Conservation (phyloP, 2,797 vertebrate species). For the Apogon talboti region DNA sequence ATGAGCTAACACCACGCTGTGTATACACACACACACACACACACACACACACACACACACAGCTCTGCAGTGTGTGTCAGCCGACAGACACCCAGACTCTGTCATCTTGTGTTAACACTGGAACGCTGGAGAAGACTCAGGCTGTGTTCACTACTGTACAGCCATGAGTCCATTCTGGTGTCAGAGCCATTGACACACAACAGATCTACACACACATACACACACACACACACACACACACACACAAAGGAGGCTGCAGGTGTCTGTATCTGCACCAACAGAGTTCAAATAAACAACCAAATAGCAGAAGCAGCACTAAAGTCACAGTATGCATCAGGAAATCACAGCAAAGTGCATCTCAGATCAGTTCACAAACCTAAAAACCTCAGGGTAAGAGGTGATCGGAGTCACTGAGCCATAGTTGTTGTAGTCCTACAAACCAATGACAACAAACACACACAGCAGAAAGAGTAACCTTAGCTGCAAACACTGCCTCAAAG, state of each 20-base stretch:
- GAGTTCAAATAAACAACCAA: background rate
- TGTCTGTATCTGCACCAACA: conserved; percentile 44
- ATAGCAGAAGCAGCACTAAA: background rate
- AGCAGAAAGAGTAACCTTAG: background rate
- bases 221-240: conserved; percentile 18
- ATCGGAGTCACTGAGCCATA: too few relatives aligned
- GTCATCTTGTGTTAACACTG: conserved; percentile 61
- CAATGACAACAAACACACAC: background rate
- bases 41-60: conserved; percentile 35
- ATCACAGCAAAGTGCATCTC: too few relatives aligned
- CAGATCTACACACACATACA: conserved; percentile 48
- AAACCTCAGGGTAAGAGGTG: too few relatives aligned
- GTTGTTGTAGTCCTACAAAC: too few relatives aligned
- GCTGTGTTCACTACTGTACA: conserved; percentile 34
- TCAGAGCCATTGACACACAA: conserved; percentile 62
- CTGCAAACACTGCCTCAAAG: conserved; percentile 1
- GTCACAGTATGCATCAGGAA: background rate
- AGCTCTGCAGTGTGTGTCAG: conserved; percentile 51
- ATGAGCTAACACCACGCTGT: conserved; percentile 1
- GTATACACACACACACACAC: conserved; percentile 36
- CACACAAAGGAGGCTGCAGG: conserved; percentile 49
- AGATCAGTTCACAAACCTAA: too few relatives aligned
- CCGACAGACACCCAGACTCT: conserved; percentile 47
- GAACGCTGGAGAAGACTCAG: conserved; percentile 42
- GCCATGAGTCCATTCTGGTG: conserved; percentile 55